Percentiles rank a stretch among this genome's conserved stretches.
These are phyloP conservation scores for Bombus sylvicola DNA, from an alignment of 1,140 invertebrate species.

Conservation along the genomic window DNA sequence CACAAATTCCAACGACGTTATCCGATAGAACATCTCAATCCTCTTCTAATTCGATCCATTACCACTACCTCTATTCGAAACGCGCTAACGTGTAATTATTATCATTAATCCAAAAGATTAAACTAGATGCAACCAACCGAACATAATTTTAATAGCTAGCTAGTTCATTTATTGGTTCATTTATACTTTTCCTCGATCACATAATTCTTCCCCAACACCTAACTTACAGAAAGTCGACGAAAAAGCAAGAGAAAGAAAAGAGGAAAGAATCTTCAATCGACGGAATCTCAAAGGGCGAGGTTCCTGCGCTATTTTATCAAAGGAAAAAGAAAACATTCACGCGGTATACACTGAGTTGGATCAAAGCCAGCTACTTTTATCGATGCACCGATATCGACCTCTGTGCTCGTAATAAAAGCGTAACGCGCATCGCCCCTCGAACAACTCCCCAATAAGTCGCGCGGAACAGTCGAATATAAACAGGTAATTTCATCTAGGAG, in stretches of 20 bases:
- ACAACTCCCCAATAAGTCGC: too few species aligned
- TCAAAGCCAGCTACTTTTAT: slow-evolving; percentile 45
- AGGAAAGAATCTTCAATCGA: not conserved
- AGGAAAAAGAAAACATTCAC: slow-evolving; percentile 27
- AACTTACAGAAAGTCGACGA: not conserved
- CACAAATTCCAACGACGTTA: not conserved
- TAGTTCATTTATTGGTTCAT: not conserved
- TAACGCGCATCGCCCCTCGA: not conserved
- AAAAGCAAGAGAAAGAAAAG: not conserved
- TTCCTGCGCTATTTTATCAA: slow-evolving; percentile 37
- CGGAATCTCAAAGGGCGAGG: slow-evolving; percentile 12
- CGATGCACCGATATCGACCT: slow-evolving; percentile 48
- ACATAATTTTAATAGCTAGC: not conserved
- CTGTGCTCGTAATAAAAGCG: slow-evolving; percentile 45
- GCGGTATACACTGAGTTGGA: slow-evolving; percentile 33
- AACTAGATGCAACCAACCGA: not conserved
- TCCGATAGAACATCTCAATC: not conserved
- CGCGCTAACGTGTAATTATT: too few species aligned
- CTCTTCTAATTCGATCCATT: not conserved
- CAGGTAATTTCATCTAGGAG: not conserved
- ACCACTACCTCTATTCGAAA: not conserved
- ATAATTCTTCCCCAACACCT: not conserved
- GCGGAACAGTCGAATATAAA: slow-evolving; percentile 15
- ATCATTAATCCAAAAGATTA: not conserved
- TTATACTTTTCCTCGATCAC: not conserved